Conservation (phyloP, 2,797 vertebrate genomes). For the Carcharodon carcharias region DNA sequence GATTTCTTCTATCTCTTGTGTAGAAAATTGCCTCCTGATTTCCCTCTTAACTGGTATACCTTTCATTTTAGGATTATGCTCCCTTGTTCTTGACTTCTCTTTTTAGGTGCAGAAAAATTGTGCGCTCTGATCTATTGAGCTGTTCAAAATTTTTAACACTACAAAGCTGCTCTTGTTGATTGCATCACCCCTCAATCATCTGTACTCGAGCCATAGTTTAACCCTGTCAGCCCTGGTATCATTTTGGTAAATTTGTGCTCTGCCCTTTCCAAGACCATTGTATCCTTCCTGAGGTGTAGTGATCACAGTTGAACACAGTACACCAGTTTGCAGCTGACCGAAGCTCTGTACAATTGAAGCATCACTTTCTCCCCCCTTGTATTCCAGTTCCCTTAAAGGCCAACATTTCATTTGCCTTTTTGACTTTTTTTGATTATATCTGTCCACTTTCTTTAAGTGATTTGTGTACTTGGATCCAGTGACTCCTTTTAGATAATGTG, state of each 20-base stretch:
- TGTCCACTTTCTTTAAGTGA: background rate
- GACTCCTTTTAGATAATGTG: background rate
- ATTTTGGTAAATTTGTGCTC: background rate
- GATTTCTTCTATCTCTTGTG: background rate
- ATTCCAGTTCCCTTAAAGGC: background rate
- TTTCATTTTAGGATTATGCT: background rate
- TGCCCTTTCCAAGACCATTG: no score
- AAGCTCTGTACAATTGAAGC: background rate
- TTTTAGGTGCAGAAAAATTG: no score
- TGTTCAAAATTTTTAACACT: background rate
- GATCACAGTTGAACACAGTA: background rate
- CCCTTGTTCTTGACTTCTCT: background rate
- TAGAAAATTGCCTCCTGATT: background rate
- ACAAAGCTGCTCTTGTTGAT: background rate
- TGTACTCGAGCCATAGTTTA: background rate
- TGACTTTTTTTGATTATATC: background rate
- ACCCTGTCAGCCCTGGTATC: background rate
- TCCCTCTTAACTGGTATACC: no score
- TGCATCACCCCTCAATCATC: background rate
- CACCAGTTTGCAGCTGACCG: background rate
- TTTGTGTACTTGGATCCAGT: background rate
- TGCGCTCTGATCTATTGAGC: no score
- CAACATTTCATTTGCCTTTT: background rate
- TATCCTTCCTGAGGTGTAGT: no score
- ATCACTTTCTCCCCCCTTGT: background rate